phyloP scores from a whole-genome alignment of 2,113 vertebrate genomes.

The Lophura nycthemera region DNA sequence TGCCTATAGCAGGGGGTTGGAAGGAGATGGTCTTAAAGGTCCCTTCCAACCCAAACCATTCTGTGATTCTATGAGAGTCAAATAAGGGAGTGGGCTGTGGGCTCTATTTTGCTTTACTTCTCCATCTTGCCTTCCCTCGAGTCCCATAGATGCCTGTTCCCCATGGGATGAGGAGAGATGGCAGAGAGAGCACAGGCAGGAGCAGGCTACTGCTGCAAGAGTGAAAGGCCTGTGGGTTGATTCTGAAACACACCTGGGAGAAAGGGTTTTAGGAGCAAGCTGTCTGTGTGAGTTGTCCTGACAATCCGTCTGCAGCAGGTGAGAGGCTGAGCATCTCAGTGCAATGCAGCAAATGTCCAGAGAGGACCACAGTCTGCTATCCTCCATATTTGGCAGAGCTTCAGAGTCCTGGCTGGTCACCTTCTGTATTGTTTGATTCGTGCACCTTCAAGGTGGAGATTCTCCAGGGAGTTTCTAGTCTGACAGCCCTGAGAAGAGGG shows the following conservation, averaged over 20 bases:
- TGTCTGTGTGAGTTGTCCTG: not conserved
- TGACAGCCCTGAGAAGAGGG: not conserved
- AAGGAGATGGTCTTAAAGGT: too few species aligned
- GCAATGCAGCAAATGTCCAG: not conserved
- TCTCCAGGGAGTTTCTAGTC: slow-evolving; percentile 8
- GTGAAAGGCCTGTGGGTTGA: not conserved
- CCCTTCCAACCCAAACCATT: too few species aligned
- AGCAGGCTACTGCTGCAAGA: not conserved
- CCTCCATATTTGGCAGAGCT: not conserved
- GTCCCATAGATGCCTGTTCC: not conserved
- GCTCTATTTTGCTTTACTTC: not conserved
- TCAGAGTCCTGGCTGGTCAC: not conserved
- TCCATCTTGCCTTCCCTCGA: not conserved
- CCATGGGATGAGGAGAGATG: not conserved
- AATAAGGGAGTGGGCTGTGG: not conserved
- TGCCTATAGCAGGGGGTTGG: too few species aligned
- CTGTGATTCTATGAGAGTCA: not conserved
- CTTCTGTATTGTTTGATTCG: not conserved
- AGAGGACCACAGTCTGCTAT: not conserved
- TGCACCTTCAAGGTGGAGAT: not conserved
- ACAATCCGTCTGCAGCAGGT: not conserved
- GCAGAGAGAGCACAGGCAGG: not conserved
- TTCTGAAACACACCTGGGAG: not conserved
- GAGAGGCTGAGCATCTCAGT: not conserved
- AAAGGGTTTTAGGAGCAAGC: not conserved